These are phyloP conservation scores for Cirrhinus molitorella DNA, from an alignment of 2,797 vertebrate genomes.

Conservation along the genomic window DNA sequence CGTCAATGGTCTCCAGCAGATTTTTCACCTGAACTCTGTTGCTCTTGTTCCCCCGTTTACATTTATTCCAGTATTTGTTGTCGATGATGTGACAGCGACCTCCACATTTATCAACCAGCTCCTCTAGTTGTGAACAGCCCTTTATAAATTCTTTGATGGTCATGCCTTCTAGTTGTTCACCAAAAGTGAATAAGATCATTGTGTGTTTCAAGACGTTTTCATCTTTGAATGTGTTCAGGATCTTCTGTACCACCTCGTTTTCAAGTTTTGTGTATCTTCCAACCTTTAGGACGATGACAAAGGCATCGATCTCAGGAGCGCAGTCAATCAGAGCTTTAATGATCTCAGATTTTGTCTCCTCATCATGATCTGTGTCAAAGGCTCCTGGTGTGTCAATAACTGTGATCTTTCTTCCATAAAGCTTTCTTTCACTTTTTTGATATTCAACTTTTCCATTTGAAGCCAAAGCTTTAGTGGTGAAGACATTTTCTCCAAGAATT, in stretches of 20 bases:
- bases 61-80: constrained; percentile 36
- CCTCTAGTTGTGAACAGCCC: constrained; percentile 2
- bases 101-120: constrained; percentile 42
- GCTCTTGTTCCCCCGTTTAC: constrained; percentile 16
- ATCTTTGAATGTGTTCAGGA: constrained; percentile 52
- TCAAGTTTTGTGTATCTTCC: constrained; percentile 65
- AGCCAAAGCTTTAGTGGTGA: background rate
- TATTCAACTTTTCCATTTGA: background rate
- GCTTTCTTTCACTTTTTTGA: background rate
- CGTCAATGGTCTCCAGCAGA: constrained; percentile 30
- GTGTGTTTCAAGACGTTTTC: constrained; percentile 59
- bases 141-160: constrained; percentile 33
- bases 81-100: constrained; percentile 36
- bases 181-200: constrained; percentile 66
- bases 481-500: constrained; percentile 1
- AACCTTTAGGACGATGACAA: constrained; percentile 64
- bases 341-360: constrained; percentile 4
- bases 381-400: constrained; percentile 33
- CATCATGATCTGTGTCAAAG: constrained; percentile 7
- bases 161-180: constrained; percentile 51
- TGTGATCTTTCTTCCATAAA: background rate
- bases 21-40: constrained; percentile 13
- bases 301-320: background rate
- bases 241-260: constrained; percentile 45
- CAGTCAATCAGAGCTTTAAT: background rate